A percentile compares a stretch with the other conserved stretches of the same genome.
These are phyloP conservation scores for Andricus grossulariae DNA, from an alignment of 1,140 invertebrate genomes.

Conservation along the genomic window DNA sequence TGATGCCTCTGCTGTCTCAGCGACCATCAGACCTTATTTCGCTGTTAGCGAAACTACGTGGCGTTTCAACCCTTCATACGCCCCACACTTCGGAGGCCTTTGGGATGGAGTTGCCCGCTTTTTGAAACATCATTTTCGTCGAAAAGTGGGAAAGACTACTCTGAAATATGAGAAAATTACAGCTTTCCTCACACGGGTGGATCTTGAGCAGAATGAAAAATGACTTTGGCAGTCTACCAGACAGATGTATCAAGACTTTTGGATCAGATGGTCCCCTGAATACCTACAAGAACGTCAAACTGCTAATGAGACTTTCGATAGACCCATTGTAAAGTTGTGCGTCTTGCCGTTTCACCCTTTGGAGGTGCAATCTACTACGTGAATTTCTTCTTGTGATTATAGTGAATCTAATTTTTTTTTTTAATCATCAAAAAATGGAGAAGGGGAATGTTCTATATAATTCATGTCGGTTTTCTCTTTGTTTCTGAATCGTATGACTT, in stretches of 20 bases:
- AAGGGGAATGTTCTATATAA: too few relatives aligned
- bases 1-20: not conserved
- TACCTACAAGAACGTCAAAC: not conserved
- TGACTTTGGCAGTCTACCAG: not conserved
- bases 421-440: too few relatives aligned
- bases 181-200: not conserved
- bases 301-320: too few relatives aligned
- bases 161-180: not conserved
- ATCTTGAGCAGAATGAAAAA: not conserved
- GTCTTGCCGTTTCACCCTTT: too few relatives aligned
- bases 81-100: not conserved
- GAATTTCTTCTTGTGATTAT: too few relatives aligned
- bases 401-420: too few relatives aligned
- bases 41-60: not conserved
- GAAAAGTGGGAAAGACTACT: not conserved
- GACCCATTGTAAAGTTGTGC: too few relatives aligned
- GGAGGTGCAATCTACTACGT: too few relatives aligned
- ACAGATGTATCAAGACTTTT: not conserved
- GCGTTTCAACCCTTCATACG: not conserved
- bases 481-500: too few relatives aligned
- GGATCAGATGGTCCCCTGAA: not conserved
- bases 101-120: not conserved
- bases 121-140: not conserved
- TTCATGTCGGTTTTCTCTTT: too few relatives aligned
- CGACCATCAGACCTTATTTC: not conserved